Evolutionary conservation across 2,888 invertebrate genomes (phyloP).

Genomic region (Tromatobia lineatoria): DNA sequence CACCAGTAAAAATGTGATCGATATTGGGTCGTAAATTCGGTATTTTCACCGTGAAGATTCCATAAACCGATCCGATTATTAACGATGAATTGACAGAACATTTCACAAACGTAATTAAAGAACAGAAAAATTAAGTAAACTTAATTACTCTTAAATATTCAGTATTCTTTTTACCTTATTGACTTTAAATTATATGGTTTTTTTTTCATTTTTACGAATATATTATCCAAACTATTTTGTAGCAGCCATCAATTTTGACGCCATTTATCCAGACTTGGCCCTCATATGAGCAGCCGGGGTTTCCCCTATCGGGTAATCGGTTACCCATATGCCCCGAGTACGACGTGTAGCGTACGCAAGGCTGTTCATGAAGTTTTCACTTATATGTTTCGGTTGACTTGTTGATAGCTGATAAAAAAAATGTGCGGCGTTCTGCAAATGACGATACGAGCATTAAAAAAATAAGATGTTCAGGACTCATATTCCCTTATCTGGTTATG

Average conservation of each 20-base stretch:
- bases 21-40: too few relatives aligned
- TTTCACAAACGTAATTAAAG: too few relatives aligned
- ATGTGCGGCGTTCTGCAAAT: background rate
- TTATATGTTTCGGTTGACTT: background rate
- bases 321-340: background rate
- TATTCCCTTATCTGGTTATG: background rate
- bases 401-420: background rate
- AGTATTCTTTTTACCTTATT: too few relatives aligned
- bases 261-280: background rate
- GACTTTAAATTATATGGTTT: background rate
- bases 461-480: background rate
- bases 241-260: background rate
- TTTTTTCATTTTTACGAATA: background rate
- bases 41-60: too few relatives aligned
- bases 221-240: background rate
- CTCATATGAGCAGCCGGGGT: background rate
- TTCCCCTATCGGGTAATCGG: background rate
- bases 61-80: too few relatives aligned
- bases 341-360: background rate
- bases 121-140: too few relatives aligned
- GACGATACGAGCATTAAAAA: background rate
- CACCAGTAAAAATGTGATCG: too few relatives aligned
- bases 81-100: too few relatives aligned
- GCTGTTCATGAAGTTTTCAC: background rate
- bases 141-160: too few relatives aligned